Evolutionary conservation across 2,113 vertebrate genomes (phyloP).

Genomic region (Leptocoma aspasia): DNA sequence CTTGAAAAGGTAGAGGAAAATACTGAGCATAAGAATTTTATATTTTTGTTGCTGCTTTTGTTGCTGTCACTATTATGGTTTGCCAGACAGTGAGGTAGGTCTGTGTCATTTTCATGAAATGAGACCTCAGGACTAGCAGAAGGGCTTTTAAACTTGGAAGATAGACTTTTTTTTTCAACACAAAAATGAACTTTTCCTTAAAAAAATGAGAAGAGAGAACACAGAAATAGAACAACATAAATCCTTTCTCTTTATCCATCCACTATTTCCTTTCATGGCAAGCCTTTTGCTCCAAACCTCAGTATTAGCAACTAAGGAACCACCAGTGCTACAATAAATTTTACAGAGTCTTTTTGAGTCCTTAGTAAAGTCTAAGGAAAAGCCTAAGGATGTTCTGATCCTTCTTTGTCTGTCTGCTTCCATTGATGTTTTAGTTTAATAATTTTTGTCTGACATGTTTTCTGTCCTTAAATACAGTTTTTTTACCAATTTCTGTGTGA

Average conservation of each 20-base stretch:
- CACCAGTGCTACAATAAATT: background rate
- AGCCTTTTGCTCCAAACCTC: background rate
- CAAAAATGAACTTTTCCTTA: background rate
- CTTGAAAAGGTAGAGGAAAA: background rate
- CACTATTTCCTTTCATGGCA: background rate
- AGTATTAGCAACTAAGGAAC: background rate
- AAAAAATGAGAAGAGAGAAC: background rate
- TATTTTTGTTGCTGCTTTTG: background rate
- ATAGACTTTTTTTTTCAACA: background rate
- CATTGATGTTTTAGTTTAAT: background rate
- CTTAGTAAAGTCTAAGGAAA: background rate
- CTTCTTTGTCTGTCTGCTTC: background rate
- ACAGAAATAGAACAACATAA: background rate
- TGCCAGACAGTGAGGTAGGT: background rate
- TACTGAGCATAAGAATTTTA: background rate
- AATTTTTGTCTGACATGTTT: background rate
- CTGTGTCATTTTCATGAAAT: background rate
- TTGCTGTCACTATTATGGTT: background rate
- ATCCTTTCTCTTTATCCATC: background rate
- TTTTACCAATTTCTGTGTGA: background rate
- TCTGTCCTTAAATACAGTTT: background rate
- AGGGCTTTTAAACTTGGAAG: background rate
- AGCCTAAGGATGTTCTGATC: background rate
- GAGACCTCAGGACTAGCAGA: background rate
- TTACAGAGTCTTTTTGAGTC: background rate